Conservation (phyloP, 2,113 vertebrate genomes). For the Athene cunicularia region DNA sequence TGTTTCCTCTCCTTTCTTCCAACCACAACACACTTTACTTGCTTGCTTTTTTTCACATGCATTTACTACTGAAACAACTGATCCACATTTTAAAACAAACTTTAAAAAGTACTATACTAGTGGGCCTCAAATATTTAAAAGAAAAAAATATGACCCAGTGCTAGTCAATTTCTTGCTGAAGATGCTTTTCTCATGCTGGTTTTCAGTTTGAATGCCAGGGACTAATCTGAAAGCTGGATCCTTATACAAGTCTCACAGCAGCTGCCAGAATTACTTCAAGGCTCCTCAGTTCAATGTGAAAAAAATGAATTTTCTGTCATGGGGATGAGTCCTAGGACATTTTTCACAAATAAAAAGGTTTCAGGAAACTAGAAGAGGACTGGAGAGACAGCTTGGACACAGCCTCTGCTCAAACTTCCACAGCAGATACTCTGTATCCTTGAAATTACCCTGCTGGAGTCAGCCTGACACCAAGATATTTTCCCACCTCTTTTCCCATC, state of each 20-base stretch:
- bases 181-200: background rate
- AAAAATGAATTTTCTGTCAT: background rate
- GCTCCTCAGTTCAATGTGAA: background rate
- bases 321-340: background rate
- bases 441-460: background rate
- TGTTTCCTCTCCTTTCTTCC: background rate
- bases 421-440: background rate
- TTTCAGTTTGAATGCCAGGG: background rate
- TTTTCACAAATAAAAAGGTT: background rate
- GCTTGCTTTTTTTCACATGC: background rate
- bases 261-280: background rate
- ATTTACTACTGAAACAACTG: background rate
- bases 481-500: background rate
- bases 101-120: background rate
- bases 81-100: background rate
- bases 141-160: rapidly evolving
- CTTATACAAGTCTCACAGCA: background rate
- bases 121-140: background rate
- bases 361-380: background rate
- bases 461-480: background rate
- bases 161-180: background rate
- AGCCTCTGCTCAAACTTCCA: background rate
- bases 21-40: background rate
- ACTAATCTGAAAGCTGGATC: background rate
- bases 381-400: background rate